These are phyloP conservation scores for Sebastes umbrosus DNA, from an alignment of 2,797 vertebrate species.

Conservation along the genomic window DNA sequence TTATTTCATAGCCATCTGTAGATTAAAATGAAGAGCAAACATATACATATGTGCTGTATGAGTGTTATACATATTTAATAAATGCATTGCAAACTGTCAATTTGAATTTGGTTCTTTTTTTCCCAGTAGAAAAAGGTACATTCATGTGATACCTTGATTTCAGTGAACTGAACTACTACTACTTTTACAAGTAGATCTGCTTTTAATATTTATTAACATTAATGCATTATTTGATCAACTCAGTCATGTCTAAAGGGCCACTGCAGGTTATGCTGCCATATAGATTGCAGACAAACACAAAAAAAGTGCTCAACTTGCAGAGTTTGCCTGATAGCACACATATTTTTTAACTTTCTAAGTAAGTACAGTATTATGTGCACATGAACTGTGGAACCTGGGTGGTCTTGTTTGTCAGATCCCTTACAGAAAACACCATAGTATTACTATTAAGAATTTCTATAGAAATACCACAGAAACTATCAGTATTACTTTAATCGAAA, in stretches of 20 bases:
- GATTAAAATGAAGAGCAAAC: constrained; percentile 34
- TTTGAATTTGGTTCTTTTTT: background rate
- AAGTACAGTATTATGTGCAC: background rate
- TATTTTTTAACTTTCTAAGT: background rate
- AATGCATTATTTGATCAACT: background rate
- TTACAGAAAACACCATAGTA: too few species aligned
- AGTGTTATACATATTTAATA: constrained; percentile 68
- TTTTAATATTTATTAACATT: background rate
- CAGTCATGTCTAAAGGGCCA: background rate
- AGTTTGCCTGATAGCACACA: background rate
- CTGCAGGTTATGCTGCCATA: background rate
- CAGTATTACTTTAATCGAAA: too few species aligned
- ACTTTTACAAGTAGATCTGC: background rate
- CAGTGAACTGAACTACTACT: background rate
- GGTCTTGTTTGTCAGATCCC: background rate
- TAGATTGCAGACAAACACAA: background rate
- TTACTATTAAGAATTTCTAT: too few species aligned
- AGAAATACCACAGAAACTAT: too few species aligned
- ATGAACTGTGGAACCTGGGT: background rate
- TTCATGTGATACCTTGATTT: background rate
- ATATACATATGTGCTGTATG: constrained; percentile 25
- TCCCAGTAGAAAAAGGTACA: background rate
- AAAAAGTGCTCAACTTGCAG: background rate
- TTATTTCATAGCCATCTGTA: constrained; percentile 37
- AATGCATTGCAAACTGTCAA: constrained; percentile 37